Evolutionary conservation across 2,888 invertebrate genomes (phyloP).

Genomic region (Clanis bilineata): DNA sequence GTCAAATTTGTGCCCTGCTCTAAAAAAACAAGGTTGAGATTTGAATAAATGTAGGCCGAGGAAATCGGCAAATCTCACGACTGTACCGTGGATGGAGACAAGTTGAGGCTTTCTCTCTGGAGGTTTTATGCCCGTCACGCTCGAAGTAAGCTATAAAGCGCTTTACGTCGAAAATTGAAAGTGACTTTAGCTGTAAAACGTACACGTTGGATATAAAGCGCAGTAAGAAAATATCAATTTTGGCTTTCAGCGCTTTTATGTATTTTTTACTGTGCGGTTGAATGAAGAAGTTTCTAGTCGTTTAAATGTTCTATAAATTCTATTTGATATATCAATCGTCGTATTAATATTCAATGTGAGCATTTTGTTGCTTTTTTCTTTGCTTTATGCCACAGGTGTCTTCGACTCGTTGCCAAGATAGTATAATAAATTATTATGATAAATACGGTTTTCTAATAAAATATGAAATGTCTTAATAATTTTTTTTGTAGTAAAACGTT

Average conservation of each 20-base stretch:
- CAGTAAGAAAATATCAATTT: slow-evolving; percentile 64
- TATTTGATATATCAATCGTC: not conserved
- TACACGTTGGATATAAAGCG: slow-evolving; percentile 53
- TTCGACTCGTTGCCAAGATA: not conserved
- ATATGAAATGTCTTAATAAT: not conserved
- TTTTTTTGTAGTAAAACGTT: not conserved
- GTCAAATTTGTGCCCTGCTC: slow-evolving; percentile 27
- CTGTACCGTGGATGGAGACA: slow-evolving; percentile 55
- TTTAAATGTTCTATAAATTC: not conserved
- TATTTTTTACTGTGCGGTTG: slow-evolving; percentile 29
- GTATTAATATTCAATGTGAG: not conserved
- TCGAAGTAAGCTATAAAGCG: slow-evolving; percentile 66
- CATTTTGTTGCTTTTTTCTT: not conserved
- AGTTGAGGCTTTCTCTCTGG: slow-evolving; percentile 52
- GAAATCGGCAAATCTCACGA: slow-evolving; percentile 48
- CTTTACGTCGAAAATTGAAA: slow-evolving; percentile 76
- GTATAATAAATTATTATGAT: not conserved
- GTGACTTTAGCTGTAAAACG: slow-evolving; percentile 76
- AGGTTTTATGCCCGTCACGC: slow-evolving; percentile 72
- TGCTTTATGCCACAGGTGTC: not conserved
- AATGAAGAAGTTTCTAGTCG: not conserved
- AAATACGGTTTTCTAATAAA: not conserved
- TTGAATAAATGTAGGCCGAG: slow-evolving; percentile 31
- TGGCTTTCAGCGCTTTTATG: slow-evolving; percentile 48
- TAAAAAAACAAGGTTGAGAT: slow-evolving; percentile 31